Evolutionary conservation across 2,888 invertebrate genomes (phyloP), one percentile per base, ranked within the genome.

Genomic region (Cerceris rybyensis): DNA sequence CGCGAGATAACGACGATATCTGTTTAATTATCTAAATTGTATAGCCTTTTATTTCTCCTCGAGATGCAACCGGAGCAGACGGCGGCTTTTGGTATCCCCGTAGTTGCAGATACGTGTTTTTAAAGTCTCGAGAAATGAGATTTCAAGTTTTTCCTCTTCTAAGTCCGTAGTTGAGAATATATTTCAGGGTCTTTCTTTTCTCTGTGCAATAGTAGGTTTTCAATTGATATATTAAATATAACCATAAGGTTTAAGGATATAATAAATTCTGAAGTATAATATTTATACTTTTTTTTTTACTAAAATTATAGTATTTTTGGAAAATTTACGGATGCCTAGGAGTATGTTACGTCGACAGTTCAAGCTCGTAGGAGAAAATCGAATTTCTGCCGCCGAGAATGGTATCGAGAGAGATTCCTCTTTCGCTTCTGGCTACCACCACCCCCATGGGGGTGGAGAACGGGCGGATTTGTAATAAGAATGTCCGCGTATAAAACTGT

Each of bases 1-100:
- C 82, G 14, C 58, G 60, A 70, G 84, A 83, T 82, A 85, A 80
- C 83, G 67, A 69, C 76, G 89, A 86, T 88, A 89, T 88, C 89
- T 87, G 85, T 88, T 88, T 87, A 88, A 88, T 89, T 88, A 88
- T 88, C 88, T 89, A 89, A 88, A 88, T 88, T 87, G 88, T 87
- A 88, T 87, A 86, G 85, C 80, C 84, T 82, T 82, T 72, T 83
- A 82, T 76, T 81, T 78, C 70, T 58, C 65, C 61, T 28, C 43
- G 69, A 78, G 49, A 59, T 70, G 68, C 70, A 75, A 75, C 83
- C 85, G 78, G 67, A 78, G 54, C 41, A 69, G 61, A 6, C 28
- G 7, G 13, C 4, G 39, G 8, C 50, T 9, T 16, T 28, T 28
- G 28, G 28, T 28, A 4, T 28, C 28, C 28, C 4, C 28, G 28